A percentile compares a stretch with the other conserved stretches of the same genome.
These are phyloP conservation scores for Metaphire vulgaris DNA, from an alignment of 1,140 invertebrate species.

Conservation along the genomic window DNA sequence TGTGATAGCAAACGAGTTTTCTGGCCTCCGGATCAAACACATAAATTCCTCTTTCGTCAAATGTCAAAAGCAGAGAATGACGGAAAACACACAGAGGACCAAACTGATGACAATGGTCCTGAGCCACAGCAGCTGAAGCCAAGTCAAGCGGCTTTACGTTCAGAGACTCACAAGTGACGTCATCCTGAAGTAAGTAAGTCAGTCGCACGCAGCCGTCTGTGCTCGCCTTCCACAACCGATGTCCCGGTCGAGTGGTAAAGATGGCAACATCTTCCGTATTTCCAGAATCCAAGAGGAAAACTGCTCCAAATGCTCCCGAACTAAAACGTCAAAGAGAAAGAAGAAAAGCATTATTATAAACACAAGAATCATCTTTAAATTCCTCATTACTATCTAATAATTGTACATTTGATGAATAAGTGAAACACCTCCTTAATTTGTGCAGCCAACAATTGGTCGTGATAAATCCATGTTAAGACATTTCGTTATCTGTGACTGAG, in stretches of 20 bases:
- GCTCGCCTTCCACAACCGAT: slow-evolving; percentile 74
- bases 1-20: slow-evolving; percentile 50
- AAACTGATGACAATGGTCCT: slow-evolving; percentile 58
- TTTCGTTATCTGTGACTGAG: too few relatives aligned
- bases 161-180: slow-evolving; percentile 45
- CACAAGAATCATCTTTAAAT: too few relatives aligned
- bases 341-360: too few relatives aligned
- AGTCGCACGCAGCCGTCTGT: slow-evolving; percentile 67
- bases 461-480: too few relatives aligned
- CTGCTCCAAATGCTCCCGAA: slow-evolving; percentile 48
- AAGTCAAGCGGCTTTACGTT: neutral
- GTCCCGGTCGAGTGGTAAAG: slow-evolving; percentile 69
- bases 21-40: slow-evolving; percentile 65
- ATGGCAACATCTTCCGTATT: slow-evolving; percentile 52
- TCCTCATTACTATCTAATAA: too few relatives aligned
- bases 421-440: too few relatives aligned
- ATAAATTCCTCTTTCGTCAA: slow-evolving; percentile 64
- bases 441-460: too few relatives aligned
- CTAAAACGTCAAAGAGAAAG: too few relatives aligned
- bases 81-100: slow-evolving; percentile 63
- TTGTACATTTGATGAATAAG: too few relatives aligned
- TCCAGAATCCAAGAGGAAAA: slow-evolving; percentile 44
- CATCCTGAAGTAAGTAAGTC: slow-evolving; percentile 73
- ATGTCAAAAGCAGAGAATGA: slow-evolving; percentile 66
- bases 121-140: neutral